Conservation (phyloP, 2,888 invertebrate species). For the Cheilosia variabilis region DNA sequence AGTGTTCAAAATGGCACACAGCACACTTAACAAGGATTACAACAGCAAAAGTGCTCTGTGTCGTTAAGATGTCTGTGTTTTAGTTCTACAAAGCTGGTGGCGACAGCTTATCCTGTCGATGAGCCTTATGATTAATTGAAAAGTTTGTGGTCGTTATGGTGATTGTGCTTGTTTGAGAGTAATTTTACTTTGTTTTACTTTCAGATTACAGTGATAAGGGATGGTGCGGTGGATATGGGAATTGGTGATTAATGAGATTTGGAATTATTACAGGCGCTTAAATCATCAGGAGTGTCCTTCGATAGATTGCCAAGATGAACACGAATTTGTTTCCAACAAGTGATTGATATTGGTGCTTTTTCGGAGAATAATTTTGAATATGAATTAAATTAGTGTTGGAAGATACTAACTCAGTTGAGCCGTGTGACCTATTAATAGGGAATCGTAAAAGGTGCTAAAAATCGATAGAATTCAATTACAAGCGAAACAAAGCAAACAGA, state of each 20-base stretch:
- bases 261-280: constrained; percentile 27
- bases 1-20: constrained; percentile 12
- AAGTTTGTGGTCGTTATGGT: constrained; percentile 38
- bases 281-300: constrained; percentile 20
- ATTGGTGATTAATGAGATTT: constrained; percentile 54
- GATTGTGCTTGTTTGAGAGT: constrained; percentile 41
- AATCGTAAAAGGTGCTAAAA: too few species aligned
- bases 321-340: background rate
- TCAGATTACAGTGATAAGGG: constrained; percentile 7
- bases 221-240: constrained; percentile 3
- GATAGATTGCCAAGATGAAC: background rate
- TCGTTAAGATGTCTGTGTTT: constrained; percentile 42
- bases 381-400: too few species aligned
- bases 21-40: constrained; percentile 44
- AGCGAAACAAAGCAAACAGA: too few species aligned
- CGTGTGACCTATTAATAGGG: too few species aligned
- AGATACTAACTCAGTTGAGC: too few species aligned
- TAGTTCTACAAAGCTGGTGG: constrained; percentile 47
- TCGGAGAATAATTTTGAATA: too few species aligned
- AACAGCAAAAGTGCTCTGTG: background rate
- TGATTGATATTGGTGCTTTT: constrained; percentile 1
- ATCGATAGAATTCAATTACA: too few species aligned
- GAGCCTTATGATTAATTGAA: constrained; percentile 68
- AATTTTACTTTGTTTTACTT: constrained; percentile 48
- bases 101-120: constrained; percentile 66